Conservation (phyloP, 2,113 vertebrate genomes). For the Pluvialis apricaria region DNA sequence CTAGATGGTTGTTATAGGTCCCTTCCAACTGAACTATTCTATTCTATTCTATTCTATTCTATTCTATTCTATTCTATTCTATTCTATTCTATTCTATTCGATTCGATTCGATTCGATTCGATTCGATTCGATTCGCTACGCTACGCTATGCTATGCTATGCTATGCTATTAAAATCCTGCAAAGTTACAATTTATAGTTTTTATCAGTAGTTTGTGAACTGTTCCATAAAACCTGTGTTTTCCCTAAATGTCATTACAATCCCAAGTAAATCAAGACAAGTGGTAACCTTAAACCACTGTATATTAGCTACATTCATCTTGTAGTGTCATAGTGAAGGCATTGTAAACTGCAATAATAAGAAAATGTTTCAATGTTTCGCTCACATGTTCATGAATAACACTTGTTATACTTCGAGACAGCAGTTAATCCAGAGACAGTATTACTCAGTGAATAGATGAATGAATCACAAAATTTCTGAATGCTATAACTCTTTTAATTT, state of each 20-base stretch:
- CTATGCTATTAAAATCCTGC: too few relatives aligned
- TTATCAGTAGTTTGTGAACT: not conserved
- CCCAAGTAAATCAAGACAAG: not conserved
- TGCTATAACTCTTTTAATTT: not conserved
- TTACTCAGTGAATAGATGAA: not conserved
- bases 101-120: not conserved
- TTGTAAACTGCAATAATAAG: not conserved
- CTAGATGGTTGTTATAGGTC: not conserved
- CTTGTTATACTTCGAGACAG: not conserved
- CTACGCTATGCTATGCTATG: too few relatives aligned
- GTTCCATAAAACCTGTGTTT: not conserved
- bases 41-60: not conserved
- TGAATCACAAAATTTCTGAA: not conserved
- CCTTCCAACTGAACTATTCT: not conserved
- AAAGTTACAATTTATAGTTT: not conserved
- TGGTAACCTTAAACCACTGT: not conserved
- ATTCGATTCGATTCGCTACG: too few relatives aligned
- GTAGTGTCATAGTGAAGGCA: not conserved
- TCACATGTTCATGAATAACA: not conserved
- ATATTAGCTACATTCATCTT: not conserved
- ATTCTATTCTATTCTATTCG: not conserved
- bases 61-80: not conserved
- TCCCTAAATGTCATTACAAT: not conserved
- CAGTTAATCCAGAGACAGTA: not conserved
- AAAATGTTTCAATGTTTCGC: not conserved